phyloP scores from a whole-genome alignment of 2,888 invertebrate species.

The Heliconius sara region DNA sequence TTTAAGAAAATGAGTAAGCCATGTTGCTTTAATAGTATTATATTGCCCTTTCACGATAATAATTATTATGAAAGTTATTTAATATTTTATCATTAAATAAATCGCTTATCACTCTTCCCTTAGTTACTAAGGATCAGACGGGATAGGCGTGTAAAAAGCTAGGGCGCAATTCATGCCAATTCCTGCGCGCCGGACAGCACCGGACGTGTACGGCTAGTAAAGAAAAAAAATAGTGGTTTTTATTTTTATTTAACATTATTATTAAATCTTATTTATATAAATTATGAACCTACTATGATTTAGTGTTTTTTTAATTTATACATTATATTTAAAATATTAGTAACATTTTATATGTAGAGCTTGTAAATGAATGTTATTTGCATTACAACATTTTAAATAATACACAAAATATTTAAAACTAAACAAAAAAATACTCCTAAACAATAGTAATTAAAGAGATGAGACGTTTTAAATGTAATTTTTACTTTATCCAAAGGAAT shows the following conservation, averaged over 20 bases:
- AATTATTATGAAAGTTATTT: too few species aligned
- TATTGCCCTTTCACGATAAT: too few species aligned
- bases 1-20: background rate
- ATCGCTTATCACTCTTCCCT: constrained; percentile 47
- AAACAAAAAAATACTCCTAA: background rate
- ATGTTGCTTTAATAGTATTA: too few species aligned
- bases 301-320: background rate
- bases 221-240: constrained; percentile 24
- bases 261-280: background rate
- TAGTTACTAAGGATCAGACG: constrained; percentile 49
- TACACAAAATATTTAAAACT: background rate
- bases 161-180: constrained; percentile 80
- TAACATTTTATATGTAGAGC: background rate
- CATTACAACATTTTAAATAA: background rate
- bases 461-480: background rate
- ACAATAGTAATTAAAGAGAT: background rate
- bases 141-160: constrained; percentile 78
- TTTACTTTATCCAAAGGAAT: constrained; percentile 24
- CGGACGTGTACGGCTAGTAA: constrained; percentile 64
- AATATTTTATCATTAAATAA: background rate
- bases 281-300: too few species aligned
- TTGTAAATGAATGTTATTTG: background rate
- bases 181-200: constrained; percentile 66
- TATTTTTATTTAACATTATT: background rate
- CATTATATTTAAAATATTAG: too few species aligned